Percentiles rank a stretch among this genome's conserved stretches.
Conservation (phyloP, 1,140 invertebrate species). For the Octopus bimaculoides region DNA sequence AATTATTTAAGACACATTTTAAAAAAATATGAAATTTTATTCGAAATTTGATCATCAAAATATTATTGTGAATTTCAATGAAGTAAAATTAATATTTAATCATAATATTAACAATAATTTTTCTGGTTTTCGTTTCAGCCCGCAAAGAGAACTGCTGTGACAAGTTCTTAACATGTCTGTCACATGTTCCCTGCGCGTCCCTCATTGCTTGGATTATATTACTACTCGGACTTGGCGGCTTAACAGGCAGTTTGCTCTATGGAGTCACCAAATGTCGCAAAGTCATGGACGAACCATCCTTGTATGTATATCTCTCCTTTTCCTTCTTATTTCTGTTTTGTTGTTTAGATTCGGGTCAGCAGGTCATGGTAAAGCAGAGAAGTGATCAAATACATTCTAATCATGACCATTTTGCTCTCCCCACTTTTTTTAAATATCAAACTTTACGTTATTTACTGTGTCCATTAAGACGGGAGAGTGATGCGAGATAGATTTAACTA, state of each 20-base stretch:
- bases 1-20: no score
- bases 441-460: no score
- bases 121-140: conserved; percentile 28
- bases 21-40: no score
- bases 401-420: no score
- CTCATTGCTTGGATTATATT: conserved; percentile 48
- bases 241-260: conserved; percentile 44
- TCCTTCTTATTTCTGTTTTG: conserved; percentile 11
- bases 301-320: conserved; percentile 31
- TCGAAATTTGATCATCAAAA: no score
- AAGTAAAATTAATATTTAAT: no score
- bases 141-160: conserved; percentile 46
- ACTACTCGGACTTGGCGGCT: conserved; percentile 43
- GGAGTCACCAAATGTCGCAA: conserved; percentile 41
- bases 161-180: conserved; percentile 40
- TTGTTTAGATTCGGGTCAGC: conserved; percentile 24
- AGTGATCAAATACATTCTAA: no score
- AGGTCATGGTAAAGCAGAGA: conserved; percentile 16
- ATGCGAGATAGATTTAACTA: no score
- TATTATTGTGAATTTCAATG: no score
- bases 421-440: no score
- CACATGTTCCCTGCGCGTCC: conserved; percentile 45
- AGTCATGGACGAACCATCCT: conserved; percentile 33
- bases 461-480: no score
- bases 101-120: no score